Evolutionary conservation across 2,888 invertebrate species (phyloP).

Genomic region (Protodeltote pygarga): DNA sequence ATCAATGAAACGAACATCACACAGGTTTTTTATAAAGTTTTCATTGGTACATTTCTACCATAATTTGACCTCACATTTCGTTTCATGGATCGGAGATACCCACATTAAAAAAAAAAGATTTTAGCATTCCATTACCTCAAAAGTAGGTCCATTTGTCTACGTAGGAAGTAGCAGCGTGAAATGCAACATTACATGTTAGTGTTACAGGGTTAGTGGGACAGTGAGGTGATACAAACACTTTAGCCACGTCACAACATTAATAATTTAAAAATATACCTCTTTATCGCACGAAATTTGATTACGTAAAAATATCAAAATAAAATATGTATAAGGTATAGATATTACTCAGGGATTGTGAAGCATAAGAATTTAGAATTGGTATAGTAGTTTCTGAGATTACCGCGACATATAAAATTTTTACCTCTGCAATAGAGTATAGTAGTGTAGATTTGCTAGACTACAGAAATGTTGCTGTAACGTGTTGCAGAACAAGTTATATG

Average conservation of each 20-base stretch:
- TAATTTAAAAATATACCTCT: conserved; percentile 13
- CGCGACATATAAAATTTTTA: too few relatives aligned
- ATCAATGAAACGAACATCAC: too few relatives aligned
- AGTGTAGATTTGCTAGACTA: too few relatives aligned
- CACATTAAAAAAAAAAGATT: conserved; percentile 24
- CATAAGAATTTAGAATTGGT: too few relatives aligned
- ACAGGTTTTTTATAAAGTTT: too few relatives aligned
- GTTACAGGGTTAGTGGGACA: conserved; percentile 40
- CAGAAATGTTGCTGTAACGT: neutral
- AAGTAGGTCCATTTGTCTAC: conserved; percentile 85
- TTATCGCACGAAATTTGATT: neutral
- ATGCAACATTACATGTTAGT: conserved; percentile 60
- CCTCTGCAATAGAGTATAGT: too few relatives aligned
- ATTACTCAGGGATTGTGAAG: too few relatives aligned
- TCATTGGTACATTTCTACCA: too few relatives aligned
- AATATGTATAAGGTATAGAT: too few relatives aligned
- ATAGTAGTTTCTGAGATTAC: too few relatives aligned
- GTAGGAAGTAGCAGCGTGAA: conserved; percentile 72
- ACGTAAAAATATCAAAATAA: too few relatives aligned
- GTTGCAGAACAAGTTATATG: neutral
- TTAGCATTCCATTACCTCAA: conserved; percentile 84
- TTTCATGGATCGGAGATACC: neutral
- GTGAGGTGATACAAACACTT: conserved; percentile 28
- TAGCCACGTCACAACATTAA: conserved; percentile 18
- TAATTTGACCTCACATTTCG: conserved; percentile 1